These are phyloP conservation scores for Morus bassanus DNA, from an alignment of 2,797 vertebrate species.

Conservation along the genomic window DNA sequence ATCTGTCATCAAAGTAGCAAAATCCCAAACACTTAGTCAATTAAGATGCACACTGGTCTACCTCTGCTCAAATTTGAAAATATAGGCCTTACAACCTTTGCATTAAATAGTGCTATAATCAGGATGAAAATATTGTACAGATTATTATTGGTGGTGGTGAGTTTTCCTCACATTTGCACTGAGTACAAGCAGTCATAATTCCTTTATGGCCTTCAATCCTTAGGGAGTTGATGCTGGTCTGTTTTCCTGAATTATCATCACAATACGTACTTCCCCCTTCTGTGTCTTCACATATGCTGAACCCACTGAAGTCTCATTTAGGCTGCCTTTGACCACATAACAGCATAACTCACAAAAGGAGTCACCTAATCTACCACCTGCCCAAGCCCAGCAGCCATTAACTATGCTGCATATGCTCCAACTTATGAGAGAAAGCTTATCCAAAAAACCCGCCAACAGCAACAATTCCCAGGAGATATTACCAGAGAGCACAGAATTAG, in stretches of 20 bases:
- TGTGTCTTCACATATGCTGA: not conserved
- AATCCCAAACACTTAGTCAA: not conserved
- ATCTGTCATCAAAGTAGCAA: not conserved
- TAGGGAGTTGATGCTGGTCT: not conserved
- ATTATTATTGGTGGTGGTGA: not conserved
- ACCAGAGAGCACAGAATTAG: not conserved
- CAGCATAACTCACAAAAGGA: not conserved
- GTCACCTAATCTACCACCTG: not conserved
- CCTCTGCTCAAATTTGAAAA: not conserved
- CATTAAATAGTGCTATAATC: not conserved
- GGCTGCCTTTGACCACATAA: not conserved
- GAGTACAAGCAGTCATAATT: not conserved
- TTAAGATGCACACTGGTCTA: not conserved
- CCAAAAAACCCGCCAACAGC: not conserved
- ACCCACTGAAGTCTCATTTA: not conserved
- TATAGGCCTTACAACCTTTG: not conserved
- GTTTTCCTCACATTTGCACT: not conserved
- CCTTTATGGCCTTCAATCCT: not conserved
- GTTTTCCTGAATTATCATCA: not conserved
- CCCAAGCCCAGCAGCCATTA: not conserved
- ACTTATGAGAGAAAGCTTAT: not conserved
- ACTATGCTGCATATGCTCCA: not conserved
- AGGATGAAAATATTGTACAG: not conserved
- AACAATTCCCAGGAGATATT: not conserved
- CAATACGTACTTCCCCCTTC: not conserved